Evolutionary conservation across 2,113 vertebrate species (phyloP), one percentile per base, ranked within the genome.

Genomic region (Cairina moschata): DNA sequence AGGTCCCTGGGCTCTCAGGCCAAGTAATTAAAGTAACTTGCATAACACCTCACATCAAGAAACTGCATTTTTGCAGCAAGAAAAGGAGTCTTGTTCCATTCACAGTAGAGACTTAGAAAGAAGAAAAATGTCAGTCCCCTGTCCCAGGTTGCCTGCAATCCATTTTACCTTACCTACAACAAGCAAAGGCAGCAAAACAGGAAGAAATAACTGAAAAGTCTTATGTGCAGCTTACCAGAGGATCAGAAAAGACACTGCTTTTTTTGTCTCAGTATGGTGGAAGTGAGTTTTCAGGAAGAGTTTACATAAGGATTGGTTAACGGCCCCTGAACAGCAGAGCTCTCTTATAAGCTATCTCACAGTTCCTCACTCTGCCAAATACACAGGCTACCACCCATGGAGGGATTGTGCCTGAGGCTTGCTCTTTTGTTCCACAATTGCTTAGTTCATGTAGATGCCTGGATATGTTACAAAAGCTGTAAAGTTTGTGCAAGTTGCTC

Each of bases 21-120:
- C 82, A 92, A 90, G 73, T 81, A 92, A 94, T 93, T 95, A 91
- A 86, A 76, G 88, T 86, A 88, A 93, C 73, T 95, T 91, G 73
- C 88, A 65, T 95, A 92, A 95, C 69, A 86, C 8, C 29, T 52
- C 83, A 92, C 86, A 77, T 81, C 60, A 92, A 91, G 73, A 90
- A 90, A 81, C 72, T 72, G 21, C 48, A 60, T 79, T 93, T 94
- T 83, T 90, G 42, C 68, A 81, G 60, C 46, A 91, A 95, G 69
- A 91, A 88, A 34, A 86, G 40, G 36, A 93, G 68, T 46, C 65
- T 88, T 88, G 60, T 84, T 96, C 88, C 29, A 68, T 72, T 68
- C 86, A 93, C 36, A 56, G 55, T 25, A 75, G 20, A 94, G 68
- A 82, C 12, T 44, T 25, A 21, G 62, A 54, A 93, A 81, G 58